phyloP scores from a whole-genome alignment of 2,888 invertebrate species.

The Psococerastis gibbosa region DNA sequence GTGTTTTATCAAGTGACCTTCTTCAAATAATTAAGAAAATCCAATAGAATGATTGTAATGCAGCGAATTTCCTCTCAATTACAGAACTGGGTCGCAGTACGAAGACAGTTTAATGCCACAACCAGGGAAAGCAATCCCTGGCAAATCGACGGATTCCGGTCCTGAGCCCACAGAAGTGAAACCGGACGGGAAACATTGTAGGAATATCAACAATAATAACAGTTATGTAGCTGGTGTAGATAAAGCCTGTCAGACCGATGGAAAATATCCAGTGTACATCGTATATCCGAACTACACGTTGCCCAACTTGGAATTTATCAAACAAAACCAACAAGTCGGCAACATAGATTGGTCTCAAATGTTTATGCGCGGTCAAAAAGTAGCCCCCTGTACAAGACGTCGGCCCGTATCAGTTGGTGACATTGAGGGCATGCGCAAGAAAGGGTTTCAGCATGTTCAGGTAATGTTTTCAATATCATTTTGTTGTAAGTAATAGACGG shows the following conservation, averaged over 20 bases:
- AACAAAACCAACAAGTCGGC: constrained; percentile 28
- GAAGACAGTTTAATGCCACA: too few species aligned
- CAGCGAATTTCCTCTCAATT: too few species aligned
- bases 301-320: constrained; percentile 70
- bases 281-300: constrained; percentile 81
- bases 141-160: too few species aligned
- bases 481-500: too few species aligned
- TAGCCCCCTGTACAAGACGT: constrained; percentile 30
- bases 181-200: not conserved
- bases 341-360: constrained; percentile 38
- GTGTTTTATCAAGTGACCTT: too few species aligned
- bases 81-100: too few species aligned
- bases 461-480: too few species aligned
- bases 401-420: constrained; percentile 66
- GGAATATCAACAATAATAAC: constrained; percentile 31
- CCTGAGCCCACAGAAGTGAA: not conserved
- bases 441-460: constrained; percentile 55
- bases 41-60: too few species aligned
- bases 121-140: too few species aligned
- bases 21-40: too few species aligned
- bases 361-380: constrained; percentile 50
- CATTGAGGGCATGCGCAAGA: constrained; percentile 57
- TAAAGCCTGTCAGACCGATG: constrained; percentile 23
- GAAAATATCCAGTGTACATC: constrained; percentile 62
- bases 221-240: constrained; percentile 17